Conservation (phyloP, 2,888 invertebrate genomes). For the Cataglyphis altisquamis region DNA sequence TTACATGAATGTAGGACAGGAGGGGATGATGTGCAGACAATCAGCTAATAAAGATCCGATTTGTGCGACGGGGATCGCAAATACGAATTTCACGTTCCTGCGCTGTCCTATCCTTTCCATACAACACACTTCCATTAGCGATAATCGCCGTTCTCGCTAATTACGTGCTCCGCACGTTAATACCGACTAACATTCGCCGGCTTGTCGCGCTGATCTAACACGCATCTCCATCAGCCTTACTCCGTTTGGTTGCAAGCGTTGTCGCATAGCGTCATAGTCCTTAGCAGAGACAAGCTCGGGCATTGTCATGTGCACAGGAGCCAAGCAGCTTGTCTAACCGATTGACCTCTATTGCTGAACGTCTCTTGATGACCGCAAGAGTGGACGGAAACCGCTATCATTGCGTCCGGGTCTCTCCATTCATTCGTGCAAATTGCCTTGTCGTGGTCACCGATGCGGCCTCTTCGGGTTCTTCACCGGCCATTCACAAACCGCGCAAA, state of each 20-base stretch:
- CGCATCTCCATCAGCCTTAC: slow-evolving; percentile 21
- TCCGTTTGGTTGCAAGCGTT: slow-evolving; percentile 11
- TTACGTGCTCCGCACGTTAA: slow-evolving; percentile 34
- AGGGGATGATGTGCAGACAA: not conserved
- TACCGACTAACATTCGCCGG: slow-evolving; percentile 19
- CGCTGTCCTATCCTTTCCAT: not conserved
- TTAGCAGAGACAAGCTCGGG: slow-evolving; percentile 19
- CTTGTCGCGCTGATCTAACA: slow-evolving; percentile 23
- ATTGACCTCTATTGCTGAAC: slow-evolving; percentile 21
- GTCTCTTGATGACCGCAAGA: slow-evolving; percentile 35
- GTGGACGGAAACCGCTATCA: not conserved
- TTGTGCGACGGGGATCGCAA: not conserved
- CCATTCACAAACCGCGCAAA: slow-evolving; percentile 45
- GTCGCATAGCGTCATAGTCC: not conserved
- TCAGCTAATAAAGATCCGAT: slow-evolving; percentile 23
- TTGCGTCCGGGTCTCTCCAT: slow-evolving; percentile 1
- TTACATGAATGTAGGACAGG: not conserved
- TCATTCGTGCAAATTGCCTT: slow-evolving; percentile 58
- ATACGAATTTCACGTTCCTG: slow-evolving; percentile 33
- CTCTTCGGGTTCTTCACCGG: slow-evolving; percentile 50
- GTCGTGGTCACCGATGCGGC: slow-evolving; percentile 16
- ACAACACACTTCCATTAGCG: slow-evolving; percentile 38
- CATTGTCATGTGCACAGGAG: slow-evolving; percentile 41
- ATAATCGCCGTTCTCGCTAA: slow-evolving; percentile 37
- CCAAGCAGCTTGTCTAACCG: slow-evolving; percentile 26